Base-by-base conservation (phyloP, 2,888 invertebrate species). In the Cephus rjabovi region DNA sequence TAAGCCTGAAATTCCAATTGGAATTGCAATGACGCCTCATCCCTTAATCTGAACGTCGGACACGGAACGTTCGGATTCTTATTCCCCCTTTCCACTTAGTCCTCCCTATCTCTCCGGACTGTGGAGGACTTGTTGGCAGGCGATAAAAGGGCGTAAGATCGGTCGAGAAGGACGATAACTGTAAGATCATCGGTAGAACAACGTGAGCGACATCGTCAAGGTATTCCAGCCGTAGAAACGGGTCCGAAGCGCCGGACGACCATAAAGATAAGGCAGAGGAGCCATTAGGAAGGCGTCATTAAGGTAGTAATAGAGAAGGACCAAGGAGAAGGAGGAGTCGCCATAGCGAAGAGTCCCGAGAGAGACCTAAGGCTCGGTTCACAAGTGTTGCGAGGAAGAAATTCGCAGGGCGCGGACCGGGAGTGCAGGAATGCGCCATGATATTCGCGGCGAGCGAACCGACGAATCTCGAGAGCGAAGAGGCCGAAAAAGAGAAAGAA, bases 341-440 rank as follows among this genome's bases (percentile, higher is more conserved):
- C 23, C 2, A 4, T 6, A 56, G 23, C 6, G 56, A 23, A 56
- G 15, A 56, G 56, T 56, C 23, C 56, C 23, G 56, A 56, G 56
- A 56, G 56, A 23, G 56, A 56, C 56, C 23, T 56, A 56, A 56
- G 23, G 56, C 23, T 2, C 23, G 56, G 56, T 56, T 6, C 56
- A 9, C 23, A 56, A 56, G 56, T 56, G 2, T 23, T 23, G 56
- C 15, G 56, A 56, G 23, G 23, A 56, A 56, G 56, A 56, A 40
- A 56, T 56, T 56, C 56, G 23, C 23, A 56, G 56, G 56, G 56
- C 23, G 56, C 56, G 23, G 23, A 56, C 23, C 9, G 23, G 56
- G 56, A 56, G 56, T 23, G 79, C 75, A 84, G 84, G 88, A 88
- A 88, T 88, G 87, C 84, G 82, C 83, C 77, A 77, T 83, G 85